A percentile compares a stretch with the other conserved stretches of the same genome.
Conservation (phyloP, 2,888 invertebrate species). For the Notocelia uddmanniana region DNA sequence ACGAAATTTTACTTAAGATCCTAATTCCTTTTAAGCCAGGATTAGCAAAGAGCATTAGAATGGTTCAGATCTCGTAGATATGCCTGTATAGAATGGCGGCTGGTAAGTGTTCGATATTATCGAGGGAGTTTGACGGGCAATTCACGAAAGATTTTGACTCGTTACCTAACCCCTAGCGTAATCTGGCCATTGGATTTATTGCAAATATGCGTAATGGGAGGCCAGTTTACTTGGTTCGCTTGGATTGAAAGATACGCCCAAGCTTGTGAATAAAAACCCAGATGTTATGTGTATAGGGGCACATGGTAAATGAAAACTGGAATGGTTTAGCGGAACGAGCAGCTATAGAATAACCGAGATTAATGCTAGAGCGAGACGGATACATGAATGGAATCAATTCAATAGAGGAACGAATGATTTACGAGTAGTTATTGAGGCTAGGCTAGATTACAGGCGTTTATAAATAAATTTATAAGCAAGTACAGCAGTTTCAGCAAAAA, state of each 20-base stretch:
- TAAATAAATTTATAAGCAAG: conserved; percentile 33
- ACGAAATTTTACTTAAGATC: conserved; percentile 23
- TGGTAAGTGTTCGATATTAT: conserved; percentile 35
- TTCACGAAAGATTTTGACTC: not conserved
- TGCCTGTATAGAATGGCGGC: conserved; percentile 9
- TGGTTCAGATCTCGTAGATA: conserved; percentile 17
- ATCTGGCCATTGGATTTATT: not conserved
- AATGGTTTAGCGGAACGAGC: conserved; percentile 41
- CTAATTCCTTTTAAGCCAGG: conserved; percentile 30
- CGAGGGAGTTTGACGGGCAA: conserved; percentile 36
- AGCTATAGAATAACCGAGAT: conserved; percentile 36
- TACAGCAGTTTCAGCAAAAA: conserved; percentile 13
- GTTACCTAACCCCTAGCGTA: not conserved
- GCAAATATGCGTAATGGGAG: not conserved
- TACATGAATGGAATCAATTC: conserved; percentile 52
- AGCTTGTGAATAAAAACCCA: conserved; percentile 15
- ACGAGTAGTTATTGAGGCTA: conserved; percentile 45
- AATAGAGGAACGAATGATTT: conserved; percentile 46
- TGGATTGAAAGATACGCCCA: not conserved
- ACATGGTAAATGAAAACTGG: conserved; percentile 42
- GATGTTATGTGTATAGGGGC: conserved; percentile 32
- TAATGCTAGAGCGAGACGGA: conserved; percentile 45
- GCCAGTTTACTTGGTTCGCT: not conserved
- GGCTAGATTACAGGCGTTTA: conserved; percentile 43
- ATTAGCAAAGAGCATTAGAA: conserved; percentile 32